These are phyloP conservation scores for Eupristina koningsbergeri DNA, from an alignment of 1,140 invertebrate genomes.

Conservation along the genomic window DNA sequence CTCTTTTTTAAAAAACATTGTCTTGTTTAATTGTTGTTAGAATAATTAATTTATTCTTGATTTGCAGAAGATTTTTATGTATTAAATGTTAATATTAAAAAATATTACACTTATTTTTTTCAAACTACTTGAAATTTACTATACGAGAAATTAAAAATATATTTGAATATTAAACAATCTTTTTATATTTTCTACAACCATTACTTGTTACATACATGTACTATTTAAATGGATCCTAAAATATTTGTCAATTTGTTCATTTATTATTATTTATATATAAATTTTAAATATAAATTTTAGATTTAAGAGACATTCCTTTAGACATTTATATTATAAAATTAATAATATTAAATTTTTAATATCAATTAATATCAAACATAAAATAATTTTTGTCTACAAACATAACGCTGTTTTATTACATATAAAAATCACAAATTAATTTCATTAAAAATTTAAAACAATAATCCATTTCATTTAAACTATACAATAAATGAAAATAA, in stretches of 20 bases:
- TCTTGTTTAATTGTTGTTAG: neutral
- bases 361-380: neutral
- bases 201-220: constrained; percentile 55
- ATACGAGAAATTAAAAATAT: constrained; percentile 60
- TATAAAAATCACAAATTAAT: constrained; percentile 40
- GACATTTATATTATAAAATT: neutral
- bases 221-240: constrained; percentile 52
- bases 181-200: constrained; percentile 41
- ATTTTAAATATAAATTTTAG: too few species aligned
- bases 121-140: constrained; percentile 24
- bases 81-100: neutral
- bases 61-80: constrained; percentile 12
- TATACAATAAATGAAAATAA: constrained; percentile 31
- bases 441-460: constrained; percentile 10
- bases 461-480: constrained; percentile 16
- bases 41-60: neutral
- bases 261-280: constrained; percentile 7
- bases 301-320: too few species aligned
- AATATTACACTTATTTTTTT: constrained; percentile 10
- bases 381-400: constrained; percentile 17
- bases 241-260: constrained; percentile 40
- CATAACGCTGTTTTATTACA: constrained; percentile 29
- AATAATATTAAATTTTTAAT: constrained; percentile 7
- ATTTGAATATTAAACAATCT: constrained; percentile 54
- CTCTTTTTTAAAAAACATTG: constrained; percentile 1